These are phyloP conservation scores for Menura novaehollandiae DNA, from an alignment of 2,113 vertebrate genomes.

Conservation along the genomic window DNA sequence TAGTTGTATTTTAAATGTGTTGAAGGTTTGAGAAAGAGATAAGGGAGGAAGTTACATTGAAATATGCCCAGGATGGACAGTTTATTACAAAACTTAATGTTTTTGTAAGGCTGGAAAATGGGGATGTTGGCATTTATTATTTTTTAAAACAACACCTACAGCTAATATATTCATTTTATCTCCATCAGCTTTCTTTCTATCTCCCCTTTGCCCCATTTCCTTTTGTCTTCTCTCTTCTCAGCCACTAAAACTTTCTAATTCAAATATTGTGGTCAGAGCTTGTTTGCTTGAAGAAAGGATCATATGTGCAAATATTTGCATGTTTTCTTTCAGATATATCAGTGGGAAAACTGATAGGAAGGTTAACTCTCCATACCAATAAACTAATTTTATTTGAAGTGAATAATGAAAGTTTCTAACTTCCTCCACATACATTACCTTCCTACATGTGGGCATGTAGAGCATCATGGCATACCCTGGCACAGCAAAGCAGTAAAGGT, in stretches of 20 bases:
- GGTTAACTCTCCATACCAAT: neutral
- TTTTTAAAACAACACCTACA: neutral
- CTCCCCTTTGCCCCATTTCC: rapidly evolving
- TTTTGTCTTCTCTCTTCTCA: neutral
- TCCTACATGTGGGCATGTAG: neutral
- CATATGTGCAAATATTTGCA: neutral
- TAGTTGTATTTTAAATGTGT: neutral
- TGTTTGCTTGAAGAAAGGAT: neutral
- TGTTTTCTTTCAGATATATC: neutral
- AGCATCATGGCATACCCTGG: neutral
- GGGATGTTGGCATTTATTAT: neutral
- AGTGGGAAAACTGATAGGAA: neutral
- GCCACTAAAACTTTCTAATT: neutral
- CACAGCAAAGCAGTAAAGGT: neutral
- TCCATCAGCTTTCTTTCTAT: neutral
- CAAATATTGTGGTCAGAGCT: neutral
- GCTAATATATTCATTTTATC: neutral
- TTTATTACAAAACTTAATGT: neutral
- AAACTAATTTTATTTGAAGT: neutral
- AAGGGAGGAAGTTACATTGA: neutral
- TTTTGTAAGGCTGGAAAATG: neutral
- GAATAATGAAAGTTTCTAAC: neutral
- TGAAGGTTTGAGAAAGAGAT: neutral
- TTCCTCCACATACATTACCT: neutral
- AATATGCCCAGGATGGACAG: neutral